Percentiles rank a stretch among this genome's conserved stretches.
Evolutionary conservation across 2,113 vertebrate genomes (phyloP).

Genomic region (Rhipidura dahli): DNA sequence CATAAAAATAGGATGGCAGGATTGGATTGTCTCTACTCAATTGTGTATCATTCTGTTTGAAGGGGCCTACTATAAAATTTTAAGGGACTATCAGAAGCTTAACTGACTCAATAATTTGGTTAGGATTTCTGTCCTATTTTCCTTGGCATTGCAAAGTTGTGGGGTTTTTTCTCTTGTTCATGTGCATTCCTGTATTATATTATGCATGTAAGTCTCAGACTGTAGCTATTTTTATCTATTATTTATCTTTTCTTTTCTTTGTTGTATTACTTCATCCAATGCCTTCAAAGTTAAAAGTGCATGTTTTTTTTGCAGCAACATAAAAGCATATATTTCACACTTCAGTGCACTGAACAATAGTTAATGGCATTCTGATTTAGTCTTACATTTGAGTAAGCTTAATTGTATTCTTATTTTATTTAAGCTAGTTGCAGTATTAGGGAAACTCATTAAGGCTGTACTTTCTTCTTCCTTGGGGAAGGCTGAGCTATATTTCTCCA

Average conservation of each 20-base stretch:
- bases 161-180: not conserved
- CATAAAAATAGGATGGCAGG: not conserved
- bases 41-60: not conserved
- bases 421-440: slow-evolving; percentile 48
- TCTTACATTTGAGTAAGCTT: slow-evolving; percentile 52
- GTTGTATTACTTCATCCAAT: not conserved
- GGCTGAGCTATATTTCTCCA: slow-evolving; percentile 33
- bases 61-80: not conserved
- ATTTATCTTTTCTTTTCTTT: slow-evolving; percentile 30
- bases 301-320: not conserved
- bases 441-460: slow-evolving; percentile 48
- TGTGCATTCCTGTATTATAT: not conserved
- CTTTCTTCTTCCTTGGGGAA: slow-evolving; percentile 53
- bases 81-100: not conserved
- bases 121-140: not conserved
- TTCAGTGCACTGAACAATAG: slow-evolving; percentile 22
- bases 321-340: slow-evolving; percentile 46
- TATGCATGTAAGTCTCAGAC: not conserved
- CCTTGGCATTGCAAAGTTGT: not conserved
- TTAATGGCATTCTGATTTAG: slow-evolving; percentile 50
- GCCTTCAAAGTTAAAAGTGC: slow-evolving; percentile 12
- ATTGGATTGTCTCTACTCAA: rapidly evolving
- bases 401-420: slow-evolving; percentile 62
- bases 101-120: not conserved
- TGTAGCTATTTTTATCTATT: slow-evolving; percentile 39